phyloP scores from a whole-genome alignment of 2,888 invertebrate species.

The Cerastis leucographa region DNA sequence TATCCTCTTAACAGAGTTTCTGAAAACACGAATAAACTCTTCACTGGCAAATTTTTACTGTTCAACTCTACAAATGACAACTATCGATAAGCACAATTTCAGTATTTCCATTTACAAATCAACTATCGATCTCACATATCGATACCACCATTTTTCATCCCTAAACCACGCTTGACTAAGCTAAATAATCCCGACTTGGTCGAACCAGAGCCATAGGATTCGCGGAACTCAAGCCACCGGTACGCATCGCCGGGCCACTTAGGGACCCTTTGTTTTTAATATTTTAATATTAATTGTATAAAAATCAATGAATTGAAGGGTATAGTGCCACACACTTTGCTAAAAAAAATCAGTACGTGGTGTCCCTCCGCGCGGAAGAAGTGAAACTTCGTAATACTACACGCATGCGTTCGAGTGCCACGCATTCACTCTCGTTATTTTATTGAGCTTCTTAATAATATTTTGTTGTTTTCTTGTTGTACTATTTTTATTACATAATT shows the following conservation, averaged over 20 bases:
- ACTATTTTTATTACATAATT: too few species aligned
- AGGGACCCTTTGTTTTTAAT: conserved; percentile 73
- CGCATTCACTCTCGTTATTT: too few species aligned
- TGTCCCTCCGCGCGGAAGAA: too few species aligned
- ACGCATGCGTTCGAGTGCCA: too few species aligned
- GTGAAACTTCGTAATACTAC: too few species aligned
- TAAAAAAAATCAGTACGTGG: too few species aligned
- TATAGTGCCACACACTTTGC: conserved; percentile 52
- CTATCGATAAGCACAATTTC: not conserved
- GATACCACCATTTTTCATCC: conserved; percentile 50
- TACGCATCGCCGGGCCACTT: conserved; percentile 78
- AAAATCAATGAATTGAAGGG: conserved; percentile 45
- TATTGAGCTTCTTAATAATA: too few species aligned
- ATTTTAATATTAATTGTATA: conserved; percentile 72
- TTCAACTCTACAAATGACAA: not conserved
- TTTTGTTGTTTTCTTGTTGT: too few species aligned
- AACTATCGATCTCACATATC: conserved; percentile 42
- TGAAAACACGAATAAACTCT: not conserved
- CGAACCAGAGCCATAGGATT: conserved; percentile 79
- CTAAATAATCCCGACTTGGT: conserved; percentile 83
- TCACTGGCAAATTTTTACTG: not conserved
- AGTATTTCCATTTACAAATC: not conserved
- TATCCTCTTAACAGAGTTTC: not conserved
- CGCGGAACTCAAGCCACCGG: conserved; percentile 79
- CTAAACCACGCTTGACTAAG: conserved; percentile 77